Conservation (phyloP, 2,113 vertebrate species). For the Phalacrocorax carbo region DNA sequence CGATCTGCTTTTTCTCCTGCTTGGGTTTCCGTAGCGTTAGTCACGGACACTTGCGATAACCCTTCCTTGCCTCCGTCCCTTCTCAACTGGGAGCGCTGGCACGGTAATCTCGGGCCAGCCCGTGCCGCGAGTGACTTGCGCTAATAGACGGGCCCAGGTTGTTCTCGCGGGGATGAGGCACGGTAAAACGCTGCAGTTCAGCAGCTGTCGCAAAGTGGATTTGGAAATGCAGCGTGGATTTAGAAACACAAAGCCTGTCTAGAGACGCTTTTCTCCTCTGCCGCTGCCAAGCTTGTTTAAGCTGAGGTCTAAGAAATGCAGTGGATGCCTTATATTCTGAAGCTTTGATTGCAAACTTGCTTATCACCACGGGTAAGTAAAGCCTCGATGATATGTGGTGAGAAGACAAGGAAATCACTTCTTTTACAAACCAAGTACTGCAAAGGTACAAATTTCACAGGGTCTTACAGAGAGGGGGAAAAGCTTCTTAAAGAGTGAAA, state of each 20-base stretch:
- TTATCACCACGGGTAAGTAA: neutral
- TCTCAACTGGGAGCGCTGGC: neutral
- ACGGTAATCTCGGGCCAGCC: neutral
- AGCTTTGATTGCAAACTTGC: neutral
- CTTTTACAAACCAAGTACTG: neutral
- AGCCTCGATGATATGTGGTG: neutral
- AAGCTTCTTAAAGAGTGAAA: neutral
- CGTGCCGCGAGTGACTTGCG: neutral
- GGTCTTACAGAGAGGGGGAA: neutral
- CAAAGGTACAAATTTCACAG: neutral
- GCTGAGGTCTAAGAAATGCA: neutral
- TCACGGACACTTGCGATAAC: rapidly evolving
- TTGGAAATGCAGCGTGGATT: neutral
- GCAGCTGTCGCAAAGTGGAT: neutral
- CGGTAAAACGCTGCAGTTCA: neutral
- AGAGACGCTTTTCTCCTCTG: neutral
- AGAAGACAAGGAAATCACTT: neutral
- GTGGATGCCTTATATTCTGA: neutral
- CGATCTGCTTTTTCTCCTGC: neutral
- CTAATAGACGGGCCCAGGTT: neutral
- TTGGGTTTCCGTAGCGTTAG: neutral
- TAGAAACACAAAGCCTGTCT: neutral
- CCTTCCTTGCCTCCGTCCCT: neutral
- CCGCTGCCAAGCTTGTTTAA: neutral
- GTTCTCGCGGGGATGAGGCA: neutral